phyloP scores from a whole-genome alignment of 2,888 invertebrate species.

The Diaperis boleti region DNA sequence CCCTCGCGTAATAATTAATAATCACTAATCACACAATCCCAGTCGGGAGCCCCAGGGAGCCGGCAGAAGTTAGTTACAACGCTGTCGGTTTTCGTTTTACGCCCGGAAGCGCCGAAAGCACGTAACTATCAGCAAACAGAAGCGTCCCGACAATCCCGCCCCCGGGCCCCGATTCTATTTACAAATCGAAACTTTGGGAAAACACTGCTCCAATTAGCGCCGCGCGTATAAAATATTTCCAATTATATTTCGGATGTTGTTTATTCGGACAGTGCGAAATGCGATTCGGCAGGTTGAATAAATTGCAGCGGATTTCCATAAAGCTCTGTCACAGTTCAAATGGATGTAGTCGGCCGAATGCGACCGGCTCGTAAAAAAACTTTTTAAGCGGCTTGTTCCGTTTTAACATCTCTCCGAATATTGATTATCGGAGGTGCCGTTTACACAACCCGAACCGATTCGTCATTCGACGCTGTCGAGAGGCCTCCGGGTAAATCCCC shows the following conservation, averaged over 20 bases:
- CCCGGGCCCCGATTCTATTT: conserved; percentile 12
- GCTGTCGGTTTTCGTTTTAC: conserved; percentile 18
- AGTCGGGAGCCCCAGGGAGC: conserved; percentile 17
- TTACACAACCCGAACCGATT: conserved; percentile 12
- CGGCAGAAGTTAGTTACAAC: conserved; percentile 24
- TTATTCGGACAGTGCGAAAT: conserved; percentile 2
- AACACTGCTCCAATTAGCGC: conserved; percentile 8
- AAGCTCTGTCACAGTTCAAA: no score
- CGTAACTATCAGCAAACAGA: conserved; percentile 27
- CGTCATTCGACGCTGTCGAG: conserved; percentile 17
- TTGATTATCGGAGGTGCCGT: neutral
- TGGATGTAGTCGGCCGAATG: neutral
- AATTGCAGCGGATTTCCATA: conserved; percentile 2
- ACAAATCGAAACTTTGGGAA: conserved; percentile 25
- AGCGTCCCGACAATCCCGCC: conserved; percentile 20
- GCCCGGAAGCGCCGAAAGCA: conserved; percentile 11
- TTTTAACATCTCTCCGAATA: neutral
- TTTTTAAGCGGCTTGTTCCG: neutral
- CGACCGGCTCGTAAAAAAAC: neutral
- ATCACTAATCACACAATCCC: conserved; percentile 18
- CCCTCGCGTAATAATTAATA: conserved; percentile 14
- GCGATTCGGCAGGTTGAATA: conserved; percentile 14
- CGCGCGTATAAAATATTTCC: conserved; percentile 13
- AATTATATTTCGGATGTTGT: conserved; percentile 24
- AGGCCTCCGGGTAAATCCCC: conserved; percentile 22